Conservation (phyloP, 2,797 vertebrate species). For the Anomalospiza imberbis region DNA sequence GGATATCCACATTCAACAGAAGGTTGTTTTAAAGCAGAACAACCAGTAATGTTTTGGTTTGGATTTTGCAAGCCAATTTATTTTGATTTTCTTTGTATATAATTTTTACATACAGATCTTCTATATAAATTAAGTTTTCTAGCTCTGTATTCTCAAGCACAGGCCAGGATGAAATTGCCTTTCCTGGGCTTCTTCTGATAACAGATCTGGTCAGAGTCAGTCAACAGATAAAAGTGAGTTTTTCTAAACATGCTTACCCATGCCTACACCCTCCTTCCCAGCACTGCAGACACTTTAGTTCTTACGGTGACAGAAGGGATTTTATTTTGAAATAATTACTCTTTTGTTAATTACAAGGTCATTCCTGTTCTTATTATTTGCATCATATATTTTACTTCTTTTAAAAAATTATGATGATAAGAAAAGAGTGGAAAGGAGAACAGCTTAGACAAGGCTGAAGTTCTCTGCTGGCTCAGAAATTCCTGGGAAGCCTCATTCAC, state of each 20-base stretch:
- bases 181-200: neutral
- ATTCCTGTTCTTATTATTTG: neutral
- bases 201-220: neutral
- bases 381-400: neutral
- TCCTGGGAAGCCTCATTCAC: neutral
- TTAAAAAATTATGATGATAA: neutral
- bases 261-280: neutral
- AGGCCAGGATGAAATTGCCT: neutral
- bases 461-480: neutral
- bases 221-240: neutral
- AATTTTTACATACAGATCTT: neutral
- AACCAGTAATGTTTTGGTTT: conserved; percentile 20
- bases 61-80: neutral
- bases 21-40: neutral
- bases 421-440: neutral
- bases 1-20: neutral
- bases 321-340: neutral
- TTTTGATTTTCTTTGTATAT: neutral
- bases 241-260: neutral
- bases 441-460: neutral
- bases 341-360: neutral
- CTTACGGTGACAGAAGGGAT: neutral
- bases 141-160: neutral
- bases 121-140: neutral
- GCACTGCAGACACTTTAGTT: neutral